A percentile compares a stretch with the other conserved stretches of the same genome.
Conservation (phyloP, 2,797 vertebrate species). For the Clamator glandarius region DNA sequence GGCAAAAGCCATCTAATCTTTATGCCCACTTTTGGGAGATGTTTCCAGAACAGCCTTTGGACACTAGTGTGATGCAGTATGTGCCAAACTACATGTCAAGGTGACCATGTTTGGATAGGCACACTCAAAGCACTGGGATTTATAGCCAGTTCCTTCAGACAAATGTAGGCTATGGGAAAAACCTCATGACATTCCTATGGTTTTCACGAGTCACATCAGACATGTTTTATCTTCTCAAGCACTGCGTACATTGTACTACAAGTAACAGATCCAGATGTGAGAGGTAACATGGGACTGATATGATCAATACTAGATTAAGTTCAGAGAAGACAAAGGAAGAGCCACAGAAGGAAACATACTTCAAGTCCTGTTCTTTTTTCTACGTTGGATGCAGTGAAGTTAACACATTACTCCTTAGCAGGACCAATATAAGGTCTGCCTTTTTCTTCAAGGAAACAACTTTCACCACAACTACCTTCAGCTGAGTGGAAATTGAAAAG, state of each 20-base stretch:
- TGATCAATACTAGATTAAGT: neutral
- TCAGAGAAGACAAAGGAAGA: neutral
- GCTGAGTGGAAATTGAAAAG: neutral
- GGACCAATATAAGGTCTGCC: neutral
- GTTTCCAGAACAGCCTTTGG: neutral
- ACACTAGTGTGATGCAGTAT: neutral
- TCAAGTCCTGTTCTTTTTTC: neutral
- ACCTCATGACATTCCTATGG: neutral
- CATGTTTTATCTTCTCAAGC: constrained; percentile 4
- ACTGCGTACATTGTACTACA: neutral
- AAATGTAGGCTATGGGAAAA: neutral
- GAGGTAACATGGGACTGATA: neutral
- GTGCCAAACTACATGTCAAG: neutral
- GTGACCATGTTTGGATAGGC: neutral
- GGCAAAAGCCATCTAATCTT: neutral
- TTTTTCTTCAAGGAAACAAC: neutral
- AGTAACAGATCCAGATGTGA: neutral
- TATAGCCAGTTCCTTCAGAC: neutral
- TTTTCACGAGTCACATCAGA: neutral
- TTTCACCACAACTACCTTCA: neutral
- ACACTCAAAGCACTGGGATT: neutral
- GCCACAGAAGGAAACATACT: neutral
- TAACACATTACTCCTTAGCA: neutral
- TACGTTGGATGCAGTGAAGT: neutral
- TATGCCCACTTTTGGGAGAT: neutral